A percentile compares a stretch with the other conserved stretches of the same genome.
phyloP scores from a whole-genome alignment of 2,113 vertebrate species.

The Nycticebus coucang region DNA sequence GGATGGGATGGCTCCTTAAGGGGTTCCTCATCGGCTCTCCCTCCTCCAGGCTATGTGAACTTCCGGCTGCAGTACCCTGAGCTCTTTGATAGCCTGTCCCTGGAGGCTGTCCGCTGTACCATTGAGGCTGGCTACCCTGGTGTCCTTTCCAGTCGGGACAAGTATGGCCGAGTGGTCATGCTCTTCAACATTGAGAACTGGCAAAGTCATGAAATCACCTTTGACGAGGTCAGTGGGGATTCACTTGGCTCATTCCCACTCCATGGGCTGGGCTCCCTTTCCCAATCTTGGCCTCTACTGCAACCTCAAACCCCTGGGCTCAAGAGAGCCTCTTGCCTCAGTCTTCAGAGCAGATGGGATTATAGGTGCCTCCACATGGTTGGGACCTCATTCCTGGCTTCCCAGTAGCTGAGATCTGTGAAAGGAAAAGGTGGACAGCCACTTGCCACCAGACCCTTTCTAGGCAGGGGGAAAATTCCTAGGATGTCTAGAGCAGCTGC shows the following conservation, averaged over 20 bases:
- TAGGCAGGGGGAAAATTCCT: not conserved
- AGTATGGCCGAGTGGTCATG: constrained; percentile 92
- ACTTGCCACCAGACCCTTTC: not conserved
- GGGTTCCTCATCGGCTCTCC: not conserved
- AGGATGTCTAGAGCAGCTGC: not conserved
- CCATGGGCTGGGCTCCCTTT: not conserved
- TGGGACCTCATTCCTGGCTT: not conserved
- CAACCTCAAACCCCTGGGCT: not conserved
- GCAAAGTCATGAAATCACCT: constrained; percentile 98
- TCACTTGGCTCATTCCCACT: fast-evolving
- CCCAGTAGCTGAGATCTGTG: not conserved
- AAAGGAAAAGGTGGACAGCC: not conserved
- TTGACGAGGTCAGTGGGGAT: constrained; percentile 91
- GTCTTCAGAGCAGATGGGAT: too few relatives aligned
- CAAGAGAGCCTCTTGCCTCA: too few relatives aligned
- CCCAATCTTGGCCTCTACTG: not conserved
- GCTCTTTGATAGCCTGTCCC: constrained; percentile 94
- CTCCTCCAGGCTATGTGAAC: constrained; percentile 90
- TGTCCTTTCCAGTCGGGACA: constrained; percentile 94
- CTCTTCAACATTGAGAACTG: constrained; percentile 99
- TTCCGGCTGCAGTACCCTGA: constrained; percentile 97
- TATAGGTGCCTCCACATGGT: too few relatives aligned
- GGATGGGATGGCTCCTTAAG: not conserved
- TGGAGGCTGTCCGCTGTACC: constrained; percentile 94
- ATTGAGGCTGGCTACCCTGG: constrained; percentile 97